Evolutionary conservation across 2,888 invertebrate genomes (phyloP), one percentile per base, ranked within the genome.

Genomic region (Xanthia togata): DNA sequence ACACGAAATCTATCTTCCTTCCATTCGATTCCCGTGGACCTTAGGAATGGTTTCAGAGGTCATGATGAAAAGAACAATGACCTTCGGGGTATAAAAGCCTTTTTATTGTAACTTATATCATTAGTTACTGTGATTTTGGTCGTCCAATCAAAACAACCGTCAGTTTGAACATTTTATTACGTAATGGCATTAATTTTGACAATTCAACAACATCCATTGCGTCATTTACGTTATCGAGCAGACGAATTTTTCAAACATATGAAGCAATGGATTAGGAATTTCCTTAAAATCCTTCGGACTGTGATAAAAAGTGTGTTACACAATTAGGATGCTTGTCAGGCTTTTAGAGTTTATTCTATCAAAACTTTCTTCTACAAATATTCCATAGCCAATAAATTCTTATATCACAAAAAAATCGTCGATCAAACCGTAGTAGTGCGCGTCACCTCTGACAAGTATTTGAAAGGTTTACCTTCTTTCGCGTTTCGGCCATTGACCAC

Each of bases 401-500:
- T n/a, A 31, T 65, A 76, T 55, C 73, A 80, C 70, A 44, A 68
- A 76, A 86, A 73, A 78, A 41, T 75, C 65, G 72, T 82, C 81
- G 72, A 82, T 85, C 82, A 88, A 88, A 73, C 89, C 88, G 70
- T 88, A 89, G 79, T 72, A 88, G 82, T 87, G 88, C 87, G 63
- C 69, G 82, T 81, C 83, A 84, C 84, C 86, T 87, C 72, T 82
- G 74, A 83, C 83, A 81, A 85, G 88, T 84, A 90, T 88, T 88
- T 87, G 81, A 88, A 90, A 88, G 91, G 88, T 87, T 87, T 88
- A 77, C 81, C 81, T 83, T 82, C 89, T 88, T 87, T 87, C 82
- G 79, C 85, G 70, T 65, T 70, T 79, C 88, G 90, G 88, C 82
- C 89, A 80, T 89, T 91, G 88, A 91, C 91, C 89, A 79, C 50